These are phyloP conservation scores for Rhinogobio ventralis DNA, from an alignment of 2,797 vertebrate species.

Conservation along the genomic window DNA sequence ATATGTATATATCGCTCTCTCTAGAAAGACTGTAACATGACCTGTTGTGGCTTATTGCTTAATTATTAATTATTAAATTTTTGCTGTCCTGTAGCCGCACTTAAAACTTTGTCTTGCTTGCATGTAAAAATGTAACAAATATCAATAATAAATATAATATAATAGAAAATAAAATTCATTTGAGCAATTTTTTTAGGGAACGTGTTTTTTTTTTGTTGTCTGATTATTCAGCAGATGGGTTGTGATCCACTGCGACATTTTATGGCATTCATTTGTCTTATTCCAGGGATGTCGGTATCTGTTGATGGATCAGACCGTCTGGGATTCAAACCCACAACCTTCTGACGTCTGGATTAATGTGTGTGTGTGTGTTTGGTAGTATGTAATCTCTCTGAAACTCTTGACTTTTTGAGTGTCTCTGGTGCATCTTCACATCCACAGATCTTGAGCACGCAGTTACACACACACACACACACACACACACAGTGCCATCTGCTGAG, in stretches of 20 bases:
- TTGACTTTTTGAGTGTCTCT: slow-evolving; percentile 30
- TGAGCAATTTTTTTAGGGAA: no score
- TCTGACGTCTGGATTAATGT: neutral
- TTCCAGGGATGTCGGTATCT: neutral
- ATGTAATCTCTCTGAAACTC: neutral
- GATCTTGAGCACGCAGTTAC: neutral
- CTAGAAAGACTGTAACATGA: no score
- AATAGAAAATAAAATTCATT: no score
- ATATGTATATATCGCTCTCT: no score
- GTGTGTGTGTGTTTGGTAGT: neutral
- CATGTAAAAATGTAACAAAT: no score
- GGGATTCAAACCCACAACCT: slow-evolving; percentile 12
- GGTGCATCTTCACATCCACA: neutral
- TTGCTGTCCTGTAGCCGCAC: no score
- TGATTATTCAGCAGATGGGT: slow-evolving; percentile 2
- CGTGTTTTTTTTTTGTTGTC: neutral
- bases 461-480: slow-evolving; percentile 15
- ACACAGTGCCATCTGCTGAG: neutral
- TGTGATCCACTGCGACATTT: slow-evolving; percentile 9
- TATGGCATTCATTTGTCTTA: neutral
- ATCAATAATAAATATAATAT: no score
- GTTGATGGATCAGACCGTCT: neutral
- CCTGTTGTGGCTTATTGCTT: no score
- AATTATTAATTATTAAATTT: no score
- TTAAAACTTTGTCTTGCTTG: no score